These are phyloP conservation scores for Hesperophylax magnus DNA, from an alignment of 1,140 invertebrate species.

Conservation along the genomic window DNA sequence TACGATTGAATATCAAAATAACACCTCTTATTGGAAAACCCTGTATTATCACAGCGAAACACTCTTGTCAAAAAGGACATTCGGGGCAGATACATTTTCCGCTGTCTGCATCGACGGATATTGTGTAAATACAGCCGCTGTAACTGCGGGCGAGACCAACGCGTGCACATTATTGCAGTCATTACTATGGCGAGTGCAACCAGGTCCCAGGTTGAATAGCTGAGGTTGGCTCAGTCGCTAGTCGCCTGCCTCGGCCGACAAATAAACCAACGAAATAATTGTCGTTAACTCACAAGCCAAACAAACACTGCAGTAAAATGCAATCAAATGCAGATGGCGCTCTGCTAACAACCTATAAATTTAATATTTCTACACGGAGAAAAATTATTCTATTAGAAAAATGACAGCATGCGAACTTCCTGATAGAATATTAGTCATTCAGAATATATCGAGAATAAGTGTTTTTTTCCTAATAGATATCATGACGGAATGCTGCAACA, in stretches of 20 bases:
- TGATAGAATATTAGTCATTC: too few species aligned
- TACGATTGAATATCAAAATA: too few species aligned
- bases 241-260: not conserved
- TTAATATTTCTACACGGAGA: not conserved
- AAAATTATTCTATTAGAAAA: too few species aligned
- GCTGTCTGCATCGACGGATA: not conserved
- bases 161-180: too few species aligned
- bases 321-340: too few species aligned
- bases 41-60: too few species aligned
- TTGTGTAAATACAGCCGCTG: not conserved
- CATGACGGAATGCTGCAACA: too few species aligned
- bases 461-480: too few species aligned
- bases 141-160: not conserved
- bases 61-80: not conserved
- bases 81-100: not conserved
- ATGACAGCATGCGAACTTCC: too few species aligned
- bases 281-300: not conserved
- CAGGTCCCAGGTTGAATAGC: not conserved
- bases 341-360: not conserved
- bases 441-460: too few species aligned
- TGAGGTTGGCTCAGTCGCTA: not conserved
- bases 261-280: constrained; percentile 1
- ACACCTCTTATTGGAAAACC: too few species aligned
- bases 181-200: not conserved
- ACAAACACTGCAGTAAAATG: not conserved